Percentiles rank a stretch among this genome's conserved stretches.
These are phyloP conservation scores for Myxocyprinus asiaticus DNA, from an alignment of 2,113 vertebrate genomes.

Conservation along the genomic window DNA sequence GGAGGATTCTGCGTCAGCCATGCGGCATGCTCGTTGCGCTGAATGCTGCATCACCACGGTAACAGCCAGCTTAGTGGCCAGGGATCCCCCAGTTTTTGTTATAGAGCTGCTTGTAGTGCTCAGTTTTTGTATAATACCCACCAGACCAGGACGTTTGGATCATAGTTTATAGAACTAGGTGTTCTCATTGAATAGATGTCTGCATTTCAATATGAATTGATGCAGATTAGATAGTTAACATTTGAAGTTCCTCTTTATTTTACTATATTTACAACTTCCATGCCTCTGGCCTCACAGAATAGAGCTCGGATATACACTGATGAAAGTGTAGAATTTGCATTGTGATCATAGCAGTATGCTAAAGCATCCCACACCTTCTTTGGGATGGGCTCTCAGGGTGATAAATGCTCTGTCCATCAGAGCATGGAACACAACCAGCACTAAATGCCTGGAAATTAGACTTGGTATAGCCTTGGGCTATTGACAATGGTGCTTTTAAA, in stretches of 20 bases:
- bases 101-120: not conserved
- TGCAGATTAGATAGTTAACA: no score
- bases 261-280: no score
- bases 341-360: no score
- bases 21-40: slow-evolving; percentile 67
- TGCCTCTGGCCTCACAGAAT: no score
- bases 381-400: not conserved
- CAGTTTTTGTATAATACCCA: not conserved
- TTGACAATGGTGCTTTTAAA: not conserved
- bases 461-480: no score
- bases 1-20: slow-evolving; percentile 61
- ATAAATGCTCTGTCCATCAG: not conserved
- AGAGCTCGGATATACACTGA: no score
- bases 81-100: not conserved
- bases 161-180: not conserved
- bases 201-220: not conserved
- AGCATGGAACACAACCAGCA: not conserved
- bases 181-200: not conserved
- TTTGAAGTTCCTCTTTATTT: no score
- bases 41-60: slow-evolving; percentile 66
- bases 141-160: not conserved
- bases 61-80: slow-evolving; percentile 49
- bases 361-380: no score
- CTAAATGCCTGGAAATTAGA: slow-evolving; percentile 5
- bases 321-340: no score